Percentiles rank a stretch among this genome's conserved stretches.
These are phyloP conservation scores for Nowickia ferox DNA, from an alignment of 2,888 invertebrate genomes.

Conservation along the genomic window DNA sequence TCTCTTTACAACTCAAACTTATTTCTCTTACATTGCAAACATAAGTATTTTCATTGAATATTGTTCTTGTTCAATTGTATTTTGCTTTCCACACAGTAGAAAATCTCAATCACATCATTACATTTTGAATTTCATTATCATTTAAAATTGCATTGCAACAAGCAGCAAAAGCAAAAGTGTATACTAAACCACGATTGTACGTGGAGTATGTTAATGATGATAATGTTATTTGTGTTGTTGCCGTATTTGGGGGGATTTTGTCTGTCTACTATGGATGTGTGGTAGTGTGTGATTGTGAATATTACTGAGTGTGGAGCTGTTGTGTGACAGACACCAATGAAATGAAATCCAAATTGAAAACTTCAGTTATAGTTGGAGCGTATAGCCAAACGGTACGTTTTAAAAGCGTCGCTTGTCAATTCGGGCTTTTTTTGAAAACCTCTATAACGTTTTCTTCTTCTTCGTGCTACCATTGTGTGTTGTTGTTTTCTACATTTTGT, in stretches of 20 bases:
- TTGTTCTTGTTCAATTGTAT: not conserved
- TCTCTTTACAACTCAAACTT: not conserved
- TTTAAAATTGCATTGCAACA: slow-evolving; percentile 1
- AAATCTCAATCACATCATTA: slow-evolving; percentile 5
- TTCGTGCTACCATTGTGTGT: slow-evolving; percentile 42
- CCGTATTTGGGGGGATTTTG: slow-evolving; percentile 25
- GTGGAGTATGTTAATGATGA: slow-evolving; percentile 30
- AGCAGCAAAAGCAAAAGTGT: slow-evolving; percentile 33
- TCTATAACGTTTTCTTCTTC: slow-evolving; percentile 62
- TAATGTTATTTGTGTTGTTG: slow-evolving; percentile 15
- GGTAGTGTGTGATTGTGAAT: slow-evolving; percentile 21
- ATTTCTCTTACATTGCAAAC: not conserved
- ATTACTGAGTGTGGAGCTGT: slow-evolving; percentile 33
- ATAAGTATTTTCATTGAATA: slow-evolving; percentile 42
- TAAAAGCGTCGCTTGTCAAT: slow-evolving; percentile 73
- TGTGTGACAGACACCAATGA: slow-evolving; percentile 55
- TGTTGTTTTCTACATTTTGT: slow-evolving; percentile 53
- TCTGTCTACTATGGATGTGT: not conserved
- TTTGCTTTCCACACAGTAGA: slow-evolving; percentile 25
- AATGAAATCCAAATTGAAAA: slow-evolving; percentile 72
- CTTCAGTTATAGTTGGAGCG: slow-evolving; percentile 78
- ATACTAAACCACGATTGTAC: slow-evolving; percentile 26
- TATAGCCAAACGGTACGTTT: slow-evolving; percentile 76
- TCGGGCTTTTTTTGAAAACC: slow-evolving; percentile 53
- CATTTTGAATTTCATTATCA: slow-evolving; percentile 56